Evolutionary conservation across 2,797 vertebrate species (phyloP).

Genomic region (Amphiprion clarkii): DNA sequence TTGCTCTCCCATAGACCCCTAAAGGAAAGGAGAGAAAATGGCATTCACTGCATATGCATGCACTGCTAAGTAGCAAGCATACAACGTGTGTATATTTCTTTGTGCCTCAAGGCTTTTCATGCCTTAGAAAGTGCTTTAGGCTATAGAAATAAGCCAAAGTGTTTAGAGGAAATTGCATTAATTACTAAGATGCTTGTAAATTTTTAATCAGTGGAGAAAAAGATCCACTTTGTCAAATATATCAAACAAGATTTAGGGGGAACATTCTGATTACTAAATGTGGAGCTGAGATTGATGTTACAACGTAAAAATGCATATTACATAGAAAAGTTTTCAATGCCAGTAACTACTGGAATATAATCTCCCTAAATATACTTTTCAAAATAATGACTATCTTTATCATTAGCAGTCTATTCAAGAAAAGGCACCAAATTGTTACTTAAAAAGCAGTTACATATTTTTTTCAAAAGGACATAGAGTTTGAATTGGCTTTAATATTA

Average conservation of each 20-base stretch:
- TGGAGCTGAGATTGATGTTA: conserved; percentile 16
- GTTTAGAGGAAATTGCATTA: conserved; percentile 80
- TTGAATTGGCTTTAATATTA: conserved; percentile 43
- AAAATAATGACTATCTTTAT: conserved; percentile 5
- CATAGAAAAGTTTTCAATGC: neutral
- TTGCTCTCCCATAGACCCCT: conserved; percentile 80
- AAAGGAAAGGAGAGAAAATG: conserved; percentile 72
- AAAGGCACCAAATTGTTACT: conserved; percentile 1
- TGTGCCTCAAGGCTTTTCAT: conserved; percentile 80
- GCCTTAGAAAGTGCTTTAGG: conserved; percentile 72
- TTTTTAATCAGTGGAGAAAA: conserved; percentile 66
- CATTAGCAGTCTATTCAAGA: conserved; percentile 9
- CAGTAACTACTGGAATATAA: neutral
- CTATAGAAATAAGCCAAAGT: conserved; percentile 71
- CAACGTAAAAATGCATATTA: conserved; percentile 6
- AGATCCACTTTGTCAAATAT: conserved; percentile 60
- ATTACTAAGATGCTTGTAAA: conserved; percentile 76
- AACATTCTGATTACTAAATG: conserved; percentile 56
- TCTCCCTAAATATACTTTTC: conserved; percentile 1
- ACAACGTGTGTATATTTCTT: conserved; percentile 77
- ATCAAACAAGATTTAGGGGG: conserved; percentile 54
- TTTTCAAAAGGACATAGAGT: conserved; percentile 36
- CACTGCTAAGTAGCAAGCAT: conserved; percentile 60
- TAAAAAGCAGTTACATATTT: neutral
- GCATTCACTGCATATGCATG: conserved; percentile 77